Base-by-base conservation (phyloP, 2,113 vertebrate genomes). In the Phainopepla nitens region DNA sequence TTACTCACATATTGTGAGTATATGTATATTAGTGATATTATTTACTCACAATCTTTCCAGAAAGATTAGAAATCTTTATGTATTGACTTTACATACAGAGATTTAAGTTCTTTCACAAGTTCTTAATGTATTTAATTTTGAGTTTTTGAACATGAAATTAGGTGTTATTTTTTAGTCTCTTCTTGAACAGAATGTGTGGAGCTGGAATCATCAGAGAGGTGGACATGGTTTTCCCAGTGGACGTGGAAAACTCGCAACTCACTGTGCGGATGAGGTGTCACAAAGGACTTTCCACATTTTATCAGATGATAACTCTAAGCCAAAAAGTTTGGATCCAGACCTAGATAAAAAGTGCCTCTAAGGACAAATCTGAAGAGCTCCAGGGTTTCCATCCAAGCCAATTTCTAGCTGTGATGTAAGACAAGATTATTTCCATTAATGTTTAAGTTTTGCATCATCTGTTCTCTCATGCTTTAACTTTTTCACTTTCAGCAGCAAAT, bases 401-500 rank as follows among this genome's bases (percentile, higher is more conserved):
- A 4, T 70, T 93, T 88, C 24, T 93, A 73, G 12, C 58, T 90
- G 71, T 90, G 87, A 87, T 87, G 51, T 80, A 93, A 90, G 60
- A 73, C 15, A 75, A 91, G 28, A 51, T 60, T 77, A 92, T 88
- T 93, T 88, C 39, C 33, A 66, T 92, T 83, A 80, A 54, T 1
- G 0, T 77, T 4, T 24, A 70, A 53, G 33, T 70, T 94, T 94
- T 93, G 68, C 79, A 90, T 93, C 71, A 89, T 88, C 42, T 13
- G 1, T 62, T 91, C 68, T 54, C 61, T 89, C 5, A 3, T 54
- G 57, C 39, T 82, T 62, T 82, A 80, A 66, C 19, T 69, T 91
- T 90, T 94, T 85, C 28, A 41, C 15, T 90, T 96, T 94, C 58
- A 90, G 19, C 82, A 90, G 70, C 42, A 91, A 91, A 97, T 94